Base-by-base conservation (phyloP, 2,113 vertebrate genomes). In the Struthidea cinerea region DNA sequence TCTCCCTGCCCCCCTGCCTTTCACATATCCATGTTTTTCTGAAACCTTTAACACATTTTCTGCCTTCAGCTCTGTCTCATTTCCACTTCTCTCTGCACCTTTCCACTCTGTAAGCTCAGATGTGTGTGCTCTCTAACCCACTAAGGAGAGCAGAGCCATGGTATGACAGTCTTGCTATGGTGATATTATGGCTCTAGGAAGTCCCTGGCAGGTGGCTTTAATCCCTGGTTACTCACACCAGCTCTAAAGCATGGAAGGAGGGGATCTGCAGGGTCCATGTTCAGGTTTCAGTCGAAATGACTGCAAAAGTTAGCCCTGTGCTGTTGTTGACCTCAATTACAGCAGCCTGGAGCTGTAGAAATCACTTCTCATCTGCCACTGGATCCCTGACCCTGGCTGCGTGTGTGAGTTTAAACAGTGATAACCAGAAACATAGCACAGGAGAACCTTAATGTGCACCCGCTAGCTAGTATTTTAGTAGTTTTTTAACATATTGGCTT, bases 11-110 rank as follows among this genome's bases (percentile, higher is more conserved):
- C 33, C 80, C 17, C 28, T 10, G 20, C 44, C 22, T 89, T 86
- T 49, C 39, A 37, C 16, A 11, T 27, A 65, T 2, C 8, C 18
- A 7, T 0, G 0, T 18, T 13, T 24, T 68, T 26, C 17, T 50
- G 46, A 27, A 42, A 59, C 22, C 33, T 37, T 77, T 61, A 21
- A 50, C 8, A 11, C 1, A 9, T 49, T 42, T 93, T 59, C 28
- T n/a, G n/a, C n/a, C n/a, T 92, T 57, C 47, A 71, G 4, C 13
- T 68, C 32, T 56, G 26, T 27, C 69, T 53, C 14, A 3, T 41
- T 55, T 78, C 21, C 33, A 49, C 27, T 44, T 44, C 15, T 41
- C 26, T 55, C 27, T 69, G 23, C 17, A 13, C 18, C 11, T 52
- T 32, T 80, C 24, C 17, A 5, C 13, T 64, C 41, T 33, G 26